Evolutionary conservation across 2,888 invertebrate species (phyloP).

Genomic region (Lottia scabra): DNA sequence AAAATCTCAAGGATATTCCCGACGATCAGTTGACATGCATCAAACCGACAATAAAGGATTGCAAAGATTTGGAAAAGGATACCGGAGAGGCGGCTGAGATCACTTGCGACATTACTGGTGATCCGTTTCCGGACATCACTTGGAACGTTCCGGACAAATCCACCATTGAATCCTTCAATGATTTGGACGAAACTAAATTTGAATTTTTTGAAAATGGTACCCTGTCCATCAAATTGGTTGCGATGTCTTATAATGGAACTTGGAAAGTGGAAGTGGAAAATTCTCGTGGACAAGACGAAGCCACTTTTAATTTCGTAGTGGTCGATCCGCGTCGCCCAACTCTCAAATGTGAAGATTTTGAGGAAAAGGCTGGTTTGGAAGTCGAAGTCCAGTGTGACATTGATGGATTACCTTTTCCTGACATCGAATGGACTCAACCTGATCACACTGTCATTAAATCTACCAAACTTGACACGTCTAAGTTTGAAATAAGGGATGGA

Average conservation of each 20-base stretch:
- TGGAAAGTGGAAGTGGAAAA: slow-evolving; percentile 35
- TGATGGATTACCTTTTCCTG: slow-evolving; percentile 42
- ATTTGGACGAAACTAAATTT: slow-evolving; percentile 11
- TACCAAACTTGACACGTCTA: background rate
- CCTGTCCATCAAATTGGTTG: slow-evolving; percentile 29
- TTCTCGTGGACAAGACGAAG: slow-evolving; percentile 26
- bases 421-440: slow-evolving; percentile 37
- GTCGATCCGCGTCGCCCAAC: slow-evolving; percentile 19
- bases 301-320: slow-evolving; percentile 6
- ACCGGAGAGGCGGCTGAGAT: slow-evolving; percentile 30
- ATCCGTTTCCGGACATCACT: slow-evolving; percentile 40
- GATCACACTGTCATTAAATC: slow-evolving; percentile 14
- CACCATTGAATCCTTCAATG: background rate
- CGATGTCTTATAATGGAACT: slow-evolving; percentile 27
- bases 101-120: slow-evolving; percentile 37
- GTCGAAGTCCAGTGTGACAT: slow-evolving; percentile 24
- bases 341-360: slow-evolving; percentile 6
- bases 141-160: slow-evolving; percentile 36
- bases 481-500: slow-evolving; percentile 27
- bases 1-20: slow-evolving; percentile 33
- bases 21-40: slow-evolving; percentile 35
- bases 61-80: slow-evolving; percentile 24
- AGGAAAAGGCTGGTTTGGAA: no score
- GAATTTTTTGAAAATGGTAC: slow-evolving; percentile 34
- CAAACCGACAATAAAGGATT: slow-evolving; percentile 37